Evolutionary conservation across 2,113 vertebrate species (phyloP).

Genomic region (Bubo scandiacus): DNA sequence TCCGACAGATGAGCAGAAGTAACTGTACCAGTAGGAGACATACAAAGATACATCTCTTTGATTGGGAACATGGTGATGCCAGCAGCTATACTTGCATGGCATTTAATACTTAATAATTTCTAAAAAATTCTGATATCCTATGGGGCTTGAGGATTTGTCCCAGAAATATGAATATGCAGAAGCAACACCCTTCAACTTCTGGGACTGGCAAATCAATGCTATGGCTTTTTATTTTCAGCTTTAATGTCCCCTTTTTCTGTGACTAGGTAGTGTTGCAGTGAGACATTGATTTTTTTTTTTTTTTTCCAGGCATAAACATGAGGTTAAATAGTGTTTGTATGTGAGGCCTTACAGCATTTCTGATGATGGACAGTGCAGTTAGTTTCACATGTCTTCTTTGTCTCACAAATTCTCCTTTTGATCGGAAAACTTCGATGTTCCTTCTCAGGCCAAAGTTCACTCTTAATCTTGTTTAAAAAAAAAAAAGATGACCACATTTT

Average conservation of each 20-base stretch:
- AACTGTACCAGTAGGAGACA: neutral
- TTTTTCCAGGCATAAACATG: neutral
- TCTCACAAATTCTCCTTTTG: neutral
- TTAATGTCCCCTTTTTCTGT: neutral
- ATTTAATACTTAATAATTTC: neutral
- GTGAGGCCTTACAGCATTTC: neutral
- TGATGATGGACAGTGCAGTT: neutral
- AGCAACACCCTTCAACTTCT: neutral
- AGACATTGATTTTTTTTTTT: neutral
- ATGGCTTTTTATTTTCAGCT: neutral
- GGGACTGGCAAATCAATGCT: neutral
- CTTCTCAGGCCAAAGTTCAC: neutral
- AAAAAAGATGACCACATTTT: neutral
- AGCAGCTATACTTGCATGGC: neutral
- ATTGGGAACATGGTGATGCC: neutral
- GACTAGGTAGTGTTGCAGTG: neutral
- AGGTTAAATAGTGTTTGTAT: neutral
- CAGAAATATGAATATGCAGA: neutral
- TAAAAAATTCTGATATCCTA: neutral
- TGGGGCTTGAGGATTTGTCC: neutral
- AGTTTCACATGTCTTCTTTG: neutral
- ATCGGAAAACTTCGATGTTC: neutral
- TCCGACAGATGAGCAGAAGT: neutral
- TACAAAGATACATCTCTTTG: neutral
- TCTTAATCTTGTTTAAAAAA: neutral